Base-by-base conservation (phyloP, 2,888 invertebrate genomes). In the Tipula helvola region DNA sequence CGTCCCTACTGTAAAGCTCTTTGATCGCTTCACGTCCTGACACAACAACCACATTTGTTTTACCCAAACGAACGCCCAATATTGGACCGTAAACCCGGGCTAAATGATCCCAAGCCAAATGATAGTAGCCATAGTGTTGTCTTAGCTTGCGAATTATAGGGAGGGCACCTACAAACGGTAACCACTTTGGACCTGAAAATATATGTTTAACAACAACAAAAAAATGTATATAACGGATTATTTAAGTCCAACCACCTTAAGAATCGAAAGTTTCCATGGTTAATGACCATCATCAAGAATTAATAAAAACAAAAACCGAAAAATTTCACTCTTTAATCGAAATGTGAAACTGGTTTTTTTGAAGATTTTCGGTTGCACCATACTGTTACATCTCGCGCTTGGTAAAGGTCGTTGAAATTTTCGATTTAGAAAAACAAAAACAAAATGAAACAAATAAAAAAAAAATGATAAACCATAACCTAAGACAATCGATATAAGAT, bases 51-150 rank as follows among this genome's bases (percentile, higher is more conserved):
- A 95, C 90, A 44, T 93, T 90, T 88, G 94, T 94, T 28, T 91
- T 91, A 1, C 95, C 95, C 87, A 95, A 90, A 89, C 94, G 94
- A 71, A 96, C 90, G 0, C 96, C 96, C 4, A 95, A 91, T 0
- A 95, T 91, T 8, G 94, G 92, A 0, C 96, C 96, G 89, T 95
- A 95, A 86, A 90, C 90, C 88, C 92, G 90, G 0, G 93, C 91
- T 87, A 96, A 89, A 88, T 93, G 91, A 71, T 93, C 91, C 89
- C 95, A 93, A 0, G 94, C 95, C 88, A 94, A 91, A 90, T 95
- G 94, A 88, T 93, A 93, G 18, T 91, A 89, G 87, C 90, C 89
- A 2, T 92, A 92, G 7, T 87, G 86, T 2, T 89, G 88, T 5
- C 91, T 90, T 36, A 92, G 88, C 52, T 89, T 89, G 41, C 89